Evolutionary conservation across 2,888 invertebrate genomes (phyloP), one percentile per base, ranked within the genome.

Genomic region (Elegia similella): DNA sequence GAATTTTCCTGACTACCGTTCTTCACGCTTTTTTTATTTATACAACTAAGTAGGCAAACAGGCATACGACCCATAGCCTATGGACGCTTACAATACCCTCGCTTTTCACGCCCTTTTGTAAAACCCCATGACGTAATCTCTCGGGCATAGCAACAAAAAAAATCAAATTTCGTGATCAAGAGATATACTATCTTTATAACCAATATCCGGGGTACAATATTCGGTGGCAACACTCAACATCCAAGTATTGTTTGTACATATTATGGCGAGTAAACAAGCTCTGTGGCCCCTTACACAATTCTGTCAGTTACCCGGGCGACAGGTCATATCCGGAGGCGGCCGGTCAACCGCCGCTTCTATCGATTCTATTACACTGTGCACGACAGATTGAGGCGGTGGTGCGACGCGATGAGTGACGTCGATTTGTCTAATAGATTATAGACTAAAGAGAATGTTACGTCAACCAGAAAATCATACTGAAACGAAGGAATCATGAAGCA

Each of bases 321-420:
- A 84, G 86, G 82, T 83, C 81, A 84, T 85, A 86, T 84, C 86
- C 83, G 85, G 83, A 82, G 73, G 68, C 72, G 73, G 68, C 67
- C 80, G 82, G 81, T 80, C 82, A 77, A 77, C 78, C 80, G 68
- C 73, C 64, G 80, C 74, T 72, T 79, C 78, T 77, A 82, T 84
- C 86, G 82, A 84, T 88, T 87, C 86, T 86, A 86, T 86, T 86
- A 86, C 81, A 72, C 80, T 83, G 85, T 75, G 62, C 67, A 61
- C 65, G 85, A 83, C 86, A 84, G 78, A 84, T 87, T 86, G 83
- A 80, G 82, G 80, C 73, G 77, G 67, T 68, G 73, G 64, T 65
- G 64, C 70, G 34, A 46, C 63, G 60, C 62, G 62, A 58, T 62
- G 63, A 64, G 61, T 72, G 73, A 74, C 70, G 59, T 55, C 68